phyloP scores from a whole-genome alignment of 2,113 vertebrate genomes.

The Nothoprocta pentlandii region DNA sequence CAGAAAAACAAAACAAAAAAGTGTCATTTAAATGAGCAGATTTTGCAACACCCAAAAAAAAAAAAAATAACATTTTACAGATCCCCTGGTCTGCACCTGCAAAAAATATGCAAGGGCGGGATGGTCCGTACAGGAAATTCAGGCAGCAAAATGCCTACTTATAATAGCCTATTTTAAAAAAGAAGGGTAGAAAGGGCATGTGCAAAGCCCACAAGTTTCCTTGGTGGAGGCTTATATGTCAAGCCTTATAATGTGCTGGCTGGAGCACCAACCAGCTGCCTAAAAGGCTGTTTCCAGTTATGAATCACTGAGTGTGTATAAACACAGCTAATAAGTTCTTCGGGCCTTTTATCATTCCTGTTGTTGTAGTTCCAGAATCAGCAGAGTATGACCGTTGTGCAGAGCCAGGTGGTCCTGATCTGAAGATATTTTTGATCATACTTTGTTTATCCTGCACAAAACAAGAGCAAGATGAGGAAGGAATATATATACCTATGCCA shows the following conservation, averaged over 20 bases:
- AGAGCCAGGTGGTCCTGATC: not conserved
- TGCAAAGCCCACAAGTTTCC: not conserved
- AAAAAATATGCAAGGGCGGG: not conserved
- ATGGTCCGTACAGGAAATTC: not conserved
- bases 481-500: not conserved
- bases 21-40: not conserved
- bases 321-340: not conserved
- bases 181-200: not conserved
- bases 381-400: not conserved
- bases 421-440: not conserved
- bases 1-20: not conserved
- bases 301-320: not conserved
- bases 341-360: not conserved
- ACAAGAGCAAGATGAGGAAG: constrained; percentile 17
- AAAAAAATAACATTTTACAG: not conserved
- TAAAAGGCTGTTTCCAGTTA: not conserved
- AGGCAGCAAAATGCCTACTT: not conserved
- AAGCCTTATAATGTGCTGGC: not conserved
- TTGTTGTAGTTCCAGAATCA: not conserved
- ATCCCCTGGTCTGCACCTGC: rapidly evolving
- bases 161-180: not conserved
- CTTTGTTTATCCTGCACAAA: constrained; percentile 3
- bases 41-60: too few relatives aligned
- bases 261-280: not conserved
- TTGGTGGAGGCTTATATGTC: not conserved